Conservation (phyloP, 2,113 vertebrate species). For the Trichomycterus rosablanca region DNA sequence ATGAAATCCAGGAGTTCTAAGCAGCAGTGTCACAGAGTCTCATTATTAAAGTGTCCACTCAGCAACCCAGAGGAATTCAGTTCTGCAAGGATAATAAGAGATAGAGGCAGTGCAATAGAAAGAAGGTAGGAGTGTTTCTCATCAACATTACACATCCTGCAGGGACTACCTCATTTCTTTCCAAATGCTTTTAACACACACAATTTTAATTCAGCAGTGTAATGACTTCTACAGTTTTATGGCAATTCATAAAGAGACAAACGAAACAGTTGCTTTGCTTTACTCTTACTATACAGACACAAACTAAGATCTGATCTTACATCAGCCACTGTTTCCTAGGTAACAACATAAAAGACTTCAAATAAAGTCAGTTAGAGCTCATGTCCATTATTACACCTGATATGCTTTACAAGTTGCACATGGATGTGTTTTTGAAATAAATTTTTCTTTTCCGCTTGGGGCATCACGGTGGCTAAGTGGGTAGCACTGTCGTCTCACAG, state of each 20-base stretch:
- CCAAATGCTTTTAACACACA: neutral
- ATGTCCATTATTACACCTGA: neutral
- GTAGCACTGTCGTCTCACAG: too few relatives aligned
- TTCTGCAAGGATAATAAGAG: slow-evolving; percentile 19
- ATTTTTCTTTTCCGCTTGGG: too few relatives aligned
- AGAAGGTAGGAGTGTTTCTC: neutral
- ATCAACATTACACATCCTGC: slow-evolving; percentile 4
- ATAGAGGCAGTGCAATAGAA: neutral
- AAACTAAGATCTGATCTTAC: too few relatives aligned
- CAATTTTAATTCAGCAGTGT: slow-evolving; percentile 1
- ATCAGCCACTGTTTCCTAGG: neutral
- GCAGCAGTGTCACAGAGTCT: slow-evolving; percentile 23
- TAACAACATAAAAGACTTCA: neutral
- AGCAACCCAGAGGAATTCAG: slow-evolving; percentile 36
- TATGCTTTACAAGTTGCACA: too few relatives aligned
- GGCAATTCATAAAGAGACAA: neutral
- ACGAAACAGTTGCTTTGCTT: neutral
- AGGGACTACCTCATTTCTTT: neutral
- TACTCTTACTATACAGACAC: too few relatives aligned
- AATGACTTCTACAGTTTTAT: too few relatives aligned
- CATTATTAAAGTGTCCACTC: slow-evolving; percentile 44
- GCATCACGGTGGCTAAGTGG: too few relatives aligned
- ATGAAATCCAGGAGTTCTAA: too few relatives aligned
- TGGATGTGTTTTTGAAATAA: slow-evolving; percentile 8
- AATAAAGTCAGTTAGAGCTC: neutral